phyloP scores from a whole-genome alignment of 2,888 invertebrate genomes.

The Sarcophaga carnaria region DNA sequence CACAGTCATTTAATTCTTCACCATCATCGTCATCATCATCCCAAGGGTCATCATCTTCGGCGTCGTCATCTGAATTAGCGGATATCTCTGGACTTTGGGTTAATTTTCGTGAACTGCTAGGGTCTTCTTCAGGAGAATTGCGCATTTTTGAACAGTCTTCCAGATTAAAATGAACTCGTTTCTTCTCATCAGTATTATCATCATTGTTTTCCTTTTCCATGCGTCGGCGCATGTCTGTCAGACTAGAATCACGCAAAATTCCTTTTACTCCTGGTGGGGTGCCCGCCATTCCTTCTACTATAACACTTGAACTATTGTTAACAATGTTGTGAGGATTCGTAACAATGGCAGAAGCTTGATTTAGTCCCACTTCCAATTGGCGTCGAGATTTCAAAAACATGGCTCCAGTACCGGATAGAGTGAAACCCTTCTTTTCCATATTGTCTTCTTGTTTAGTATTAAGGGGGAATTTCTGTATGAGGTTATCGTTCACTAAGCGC shows the following conservation, averaged over 20 bases:
- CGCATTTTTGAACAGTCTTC: slow-evolving; percentile 74
- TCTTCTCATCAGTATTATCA: slow-evolving; percentile 85
- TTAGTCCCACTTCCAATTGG: slow-evolving; percentile 72
- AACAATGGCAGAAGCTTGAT: slow-evolving; percentile 70
- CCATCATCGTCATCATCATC: slow-evolving; percentile 78
- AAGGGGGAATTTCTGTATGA: slow-evolving; percentile 61
- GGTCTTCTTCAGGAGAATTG: slow-evolving; percentile 76
- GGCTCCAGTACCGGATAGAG: slow-evolving; percentile 84
- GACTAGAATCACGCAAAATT: slow-evolving; percentile 85
- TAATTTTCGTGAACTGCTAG: slow-evolving; percentile 73
- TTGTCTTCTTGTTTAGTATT: slow-evolving; percentile 70
- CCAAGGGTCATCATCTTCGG: slow-evolving; percentile 76
- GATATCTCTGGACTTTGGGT: slow-evolving; percentile 78
- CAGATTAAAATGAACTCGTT: slow-evolving; percentile 88
- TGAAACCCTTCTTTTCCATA: slow-evolving; percentile 80
- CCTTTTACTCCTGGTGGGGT: slow-evolving; percentile 82
- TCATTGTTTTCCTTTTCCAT: slow-evolving; percentile 72
- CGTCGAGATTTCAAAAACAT: slow-evolving; percentile 85
- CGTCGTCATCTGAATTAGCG: slow-evolving; percentile 76
- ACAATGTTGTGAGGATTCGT: slow-evolving; percentile 56
- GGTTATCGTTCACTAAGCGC: slow-evolving; percentile 69
- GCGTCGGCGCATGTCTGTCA: slow-evolving; percentile 79
- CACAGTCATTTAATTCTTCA: slow-evolving; percentile 73
- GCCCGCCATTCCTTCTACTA: slow-evolving; percentile 67
- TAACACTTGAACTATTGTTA: slow-evolving; percentile 51